phyloP scores from a whole-genome alignment of 2,113 vertebrate species.

The Andinoacara biseriatus region DNA sequence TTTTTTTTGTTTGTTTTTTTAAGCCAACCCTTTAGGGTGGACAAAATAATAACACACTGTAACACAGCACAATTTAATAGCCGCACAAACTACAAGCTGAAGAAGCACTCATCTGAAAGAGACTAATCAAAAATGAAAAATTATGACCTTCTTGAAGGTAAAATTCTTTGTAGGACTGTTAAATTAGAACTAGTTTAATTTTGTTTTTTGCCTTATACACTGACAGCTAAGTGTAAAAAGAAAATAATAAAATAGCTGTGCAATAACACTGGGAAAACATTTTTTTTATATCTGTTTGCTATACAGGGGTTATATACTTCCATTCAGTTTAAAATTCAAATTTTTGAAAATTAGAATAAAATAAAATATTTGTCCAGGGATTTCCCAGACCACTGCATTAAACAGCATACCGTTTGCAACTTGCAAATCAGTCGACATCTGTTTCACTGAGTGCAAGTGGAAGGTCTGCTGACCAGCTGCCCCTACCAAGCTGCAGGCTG shows the following conservation, averaged over 20 bases:
- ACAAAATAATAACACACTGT: neutral
- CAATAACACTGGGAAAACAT: neutral
- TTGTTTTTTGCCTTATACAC: too few species aligned
- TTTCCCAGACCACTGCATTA: neutral
- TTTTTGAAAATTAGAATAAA: neutral
- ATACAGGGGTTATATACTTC: neutral
- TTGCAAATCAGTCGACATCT: neutral
- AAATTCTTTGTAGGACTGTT: too few species aligned
- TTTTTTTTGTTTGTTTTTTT: neutral
- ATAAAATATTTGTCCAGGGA: neutral
- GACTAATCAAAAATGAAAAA: neutral
- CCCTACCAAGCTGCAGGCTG: conserved; percentile 1
- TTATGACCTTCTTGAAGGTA: neutral
- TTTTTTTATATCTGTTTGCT: neutral
- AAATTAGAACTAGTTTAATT: too few species aligned
- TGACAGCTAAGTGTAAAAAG: too few species aligned
- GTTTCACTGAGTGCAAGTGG: conserved; percentile 21
- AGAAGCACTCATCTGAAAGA: neutral
- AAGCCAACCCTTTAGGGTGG: neutral
- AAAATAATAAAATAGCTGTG: neutral
- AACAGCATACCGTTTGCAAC: neutral
- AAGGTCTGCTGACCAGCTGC: conserved; percentile 28
- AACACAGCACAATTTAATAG: neutral
- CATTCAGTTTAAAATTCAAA: neutral
- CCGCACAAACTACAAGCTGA: neutral